Evolutionary conservation across 2,797 vertebrate species (phyloP).

Genomic region (Mormyrops boulengeri): DNA sequence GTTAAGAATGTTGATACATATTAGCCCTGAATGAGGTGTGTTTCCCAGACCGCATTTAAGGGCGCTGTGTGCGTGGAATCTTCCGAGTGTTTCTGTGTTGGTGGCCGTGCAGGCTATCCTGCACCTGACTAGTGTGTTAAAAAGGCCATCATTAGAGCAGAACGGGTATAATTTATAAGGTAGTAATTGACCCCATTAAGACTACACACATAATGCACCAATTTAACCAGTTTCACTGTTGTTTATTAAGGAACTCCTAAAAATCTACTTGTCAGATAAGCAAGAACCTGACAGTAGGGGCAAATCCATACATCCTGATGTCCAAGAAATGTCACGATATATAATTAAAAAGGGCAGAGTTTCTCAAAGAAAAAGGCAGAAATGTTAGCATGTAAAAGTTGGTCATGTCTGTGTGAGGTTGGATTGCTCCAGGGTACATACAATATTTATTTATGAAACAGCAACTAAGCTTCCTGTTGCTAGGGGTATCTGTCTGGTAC

Average conservation of each 20-base stretch:
- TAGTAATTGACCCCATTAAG: no score
- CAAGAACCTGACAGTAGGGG: not conserved
- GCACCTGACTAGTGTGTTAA: not conserved
- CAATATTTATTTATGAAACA: not conserved
- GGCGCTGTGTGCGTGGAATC: not conserved
- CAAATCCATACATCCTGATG: not conserved
- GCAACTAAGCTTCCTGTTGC: not conserved
- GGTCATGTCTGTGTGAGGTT: not conserved
- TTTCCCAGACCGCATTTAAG: not conserved
- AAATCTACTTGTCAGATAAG: not conserved
- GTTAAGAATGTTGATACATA: not conserved
- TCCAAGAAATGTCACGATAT: not conserved
- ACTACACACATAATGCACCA: no score
- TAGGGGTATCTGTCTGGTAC: not conserved
- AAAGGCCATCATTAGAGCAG: no score
- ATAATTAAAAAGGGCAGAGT: not conserved
- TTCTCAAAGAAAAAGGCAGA: not conserved
- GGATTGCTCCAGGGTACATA: not conserved
- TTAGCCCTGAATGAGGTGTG: not conserved
- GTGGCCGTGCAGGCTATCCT: not conserved
- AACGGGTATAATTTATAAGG: no score
- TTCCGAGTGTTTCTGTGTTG: not conserved
- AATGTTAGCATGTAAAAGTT: not conserved
- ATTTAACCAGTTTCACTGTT: no score
- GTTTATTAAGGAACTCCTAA: no score